Evolutionary conservation across 2,888 invertebrate genomes (phyloP), one percentile per base, ranked within the genome.

Genomic region (Smittia sp.): DNA sequence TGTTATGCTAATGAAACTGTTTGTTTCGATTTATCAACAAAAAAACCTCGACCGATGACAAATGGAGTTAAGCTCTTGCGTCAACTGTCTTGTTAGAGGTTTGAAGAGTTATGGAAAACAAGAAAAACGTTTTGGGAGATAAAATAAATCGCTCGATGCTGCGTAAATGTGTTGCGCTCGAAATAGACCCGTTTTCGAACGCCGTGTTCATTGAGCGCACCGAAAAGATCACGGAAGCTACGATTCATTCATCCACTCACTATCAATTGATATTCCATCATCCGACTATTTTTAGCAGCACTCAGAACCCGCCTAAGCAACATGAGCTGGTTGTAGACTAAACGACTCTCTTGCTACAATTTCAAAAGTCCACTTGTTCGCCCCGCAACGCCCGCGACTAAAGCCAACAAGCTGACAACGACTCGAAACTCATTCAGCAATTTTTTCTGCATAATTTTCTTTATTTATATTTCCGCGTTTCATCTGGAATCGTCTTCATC

Each of bases 401-500:
- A 63, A 63, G 6, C 27, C 15, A 46, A 15, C 46, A 25, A 25
- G 3, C 7, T 27, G 27, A 24, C 63, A 63, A 13, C 63, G 25
- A 22, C 4, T 24, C 11, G 24, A 58, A 24, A 58, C 20, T 24
- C 58, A 58, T 24, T 58, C 24, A 27, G 25, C 63, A 63, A 20
- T 25, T 63, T 63, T 63, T 63, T 13, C 7, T 63, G 24, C 63
- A 63, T 63, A 63, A 24, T 66, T 25, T 65, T 32, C 11, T 68
- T 54, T 54, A 70, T 70, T 70, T 70, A 70, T 70, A 70, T 70
- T 72, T 72, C 72, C 72, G 72, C 62, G 63, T 63, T 58, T 58
- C 58, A 70, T 70, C 54, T 68, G 25, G 27, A 70, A 39, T 32
- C 69, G 25, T 70, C 69, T 54, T 70, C 54, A n/a, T 58, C 25